Percentiles rank a stretch among this genome's conserved stretches.
These are phyloP conservation scores for Spermophilus dauricus DNA, from an alignment of 2,113 vertebrate species.

Conservation along the genomic window DNA sequence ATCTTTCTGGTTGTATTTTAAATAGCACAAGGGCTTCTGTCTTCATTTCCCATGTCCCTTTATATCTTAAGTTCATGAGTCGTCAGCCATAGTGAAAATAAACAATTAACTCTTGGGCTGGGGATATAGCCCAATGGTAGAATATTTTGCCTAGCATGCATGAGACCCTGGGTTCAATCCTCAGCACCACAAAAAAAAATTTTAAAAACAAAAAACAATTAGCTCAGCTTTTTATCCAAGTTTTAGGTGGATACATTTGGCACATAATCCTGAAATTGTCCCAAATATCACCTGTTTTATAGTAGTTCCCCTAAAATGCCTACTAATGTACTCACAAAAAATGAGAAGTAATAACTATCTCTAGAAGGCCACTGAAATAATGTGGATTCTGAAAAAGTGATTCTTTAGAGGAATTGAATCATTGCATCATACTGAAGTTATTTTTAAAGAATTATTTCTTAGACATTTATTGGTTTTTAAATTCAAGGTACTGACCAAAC, in stretches of 20 bases:
- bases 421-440: neutral
- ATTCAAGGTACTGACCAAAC: neutral
- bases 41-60: neutral
- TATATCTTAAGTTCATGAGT: neutral
- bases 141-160: no score
- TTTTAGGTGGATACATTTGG: neutral
- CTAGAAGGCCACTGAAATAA: neutral
- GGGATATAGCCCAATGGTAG: no score
- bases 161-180: no score
- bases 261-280: neutral
- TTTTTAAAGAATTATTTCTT: conserved; percentile 32
- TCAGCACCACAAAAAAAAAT: no score
- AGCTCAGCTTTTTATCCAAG: neutral
- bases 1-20: neutral
- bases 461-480: neutral
- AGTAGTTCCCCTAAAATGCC: neutral
- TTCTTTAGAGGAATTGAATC: neutral
- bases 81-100: conserved; percentile 6
- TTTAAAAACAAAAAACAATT: neutral
- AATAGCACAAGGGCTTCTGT: neutral
- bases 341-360: neutral
- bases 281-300: neutral
- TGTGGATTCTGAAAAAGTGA: neutral
- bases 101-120: no score
- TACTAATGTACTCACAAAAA: neutral